A percentile compares a stretch with the other conserved stretches of the same genome.
phyloP scores from a whole-genome alignment of 2,113 vertebrate species.

The Antechinus stuartii region DNA sequence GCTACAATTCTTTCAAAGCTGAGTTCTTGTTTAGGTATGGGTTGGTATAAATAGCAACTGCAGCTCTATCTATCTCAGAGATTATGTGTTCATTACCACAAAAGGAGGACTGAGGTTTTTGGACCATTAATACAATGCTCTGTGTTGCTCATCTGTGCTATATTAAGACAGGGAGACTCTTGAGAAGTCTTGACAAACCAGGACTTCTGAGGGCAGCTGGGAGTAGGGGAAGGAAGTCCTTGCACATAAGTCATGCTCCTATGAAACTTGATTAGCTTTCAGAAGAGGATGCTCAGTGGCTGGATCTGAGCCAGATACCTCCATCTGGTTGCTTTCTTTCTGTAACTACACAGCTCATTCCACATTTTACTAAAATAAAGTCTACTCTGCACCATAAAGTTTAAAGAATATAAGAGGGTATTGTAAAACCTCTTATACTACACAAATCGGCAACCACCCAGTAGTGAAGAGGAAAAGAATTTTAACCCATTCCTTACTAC shows the following conservation, averaged over 20 bases:
- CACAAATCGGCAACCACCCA: background rate
- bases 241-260: fast-evolving
- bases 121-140: background rate
- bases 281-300: background rate
- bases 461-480: background rate
- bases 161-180: background rate
- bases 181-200: background rate
- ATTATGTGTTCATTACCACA: background rate
- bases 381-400: background rate
- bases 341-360: background rate
- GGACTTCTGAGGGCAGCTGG: background rate
- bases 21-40: background rate
- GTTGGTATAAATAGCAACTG: background rate
- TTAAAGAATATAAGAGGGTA: background rate
- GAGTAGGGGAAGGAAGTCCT: background rate
- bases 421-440: background rate
- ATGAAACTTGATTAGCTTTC: background rate
- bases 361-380: background rate
- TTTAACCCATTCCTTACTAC: background rate
- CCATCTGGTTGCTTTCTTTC: background rate
- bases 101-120: background rate
- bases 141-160: background rate
- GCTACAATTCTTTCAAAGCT: background rate
- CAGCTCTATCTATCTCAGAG: background rate
- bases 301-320: background rate